A percentile compares a stretch with the other conserved stretches of the same genome.
These are phyloP conservation scores for Electrophaes corylata DNA, from an alignment of 2,888 invertebrate species.

Conservation along the genomic window DNA sequence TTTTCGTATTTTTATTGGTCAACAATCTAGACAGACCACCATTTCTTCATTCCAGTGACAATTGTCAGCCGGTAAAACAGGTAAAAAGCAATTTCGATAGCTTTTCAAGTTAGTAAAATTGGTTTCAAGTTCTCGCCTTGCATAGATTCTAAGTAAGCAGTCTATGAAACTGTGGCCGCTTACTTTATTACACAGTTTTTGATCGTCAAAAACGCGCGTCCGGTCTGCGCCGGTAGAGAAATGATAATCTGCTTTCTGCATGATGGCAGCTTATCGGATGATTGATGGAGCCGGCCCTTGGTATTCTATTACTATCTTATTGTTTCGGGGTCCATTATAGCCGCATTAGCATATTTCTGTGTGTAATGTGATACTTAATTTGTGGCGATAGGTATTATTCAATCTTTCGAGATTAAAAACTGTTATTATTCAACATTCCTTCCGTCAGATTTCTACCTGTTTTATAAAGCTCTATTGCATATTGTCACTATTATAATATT, in stretches of 20 bases:
- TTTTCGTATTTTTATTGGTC: too few relatives aligned
- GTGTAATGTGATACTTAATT: conserved; percentile 48
- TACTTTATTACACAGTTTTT: not conserved
- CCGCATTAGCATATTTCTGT: conserved; percentile 71
- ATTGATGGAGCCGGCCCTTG: conserved; percentile 76
- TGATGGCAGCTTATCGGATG: conserved; percentile 50
- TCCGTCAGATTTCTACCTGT: not conserved
- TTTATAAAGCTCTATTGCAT: not conserved
- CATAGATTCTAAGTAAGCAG: not conserved
- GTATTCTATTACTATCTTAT: conserved; percentile 79
- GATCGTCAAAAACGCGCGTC: too few relatives aligned
- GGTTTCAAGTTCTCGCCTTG: too few relatives aligned
- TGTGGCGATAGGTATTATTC: conserved; percentile 36
- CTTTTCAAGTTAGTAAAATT: too few relatives aligned
- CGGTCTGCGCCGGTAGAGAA: not conserved
- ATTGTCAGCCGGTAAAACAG: too few relatives aligned
- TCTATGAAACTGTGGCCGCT: too few relatives aligned
- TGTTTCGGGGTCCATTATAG: conserved; percentile 75
- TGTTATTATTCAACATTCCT: conserved; percentile 14
- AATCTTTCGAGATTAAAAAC: conserved; percentile 28
- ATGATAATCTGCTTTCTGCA: conserved; percentile 12
- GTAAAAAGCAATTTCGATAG: too few relatives aligned
- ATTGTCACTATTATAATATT: too few relatives aligned
- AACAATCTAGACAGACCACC: too few relatives aligned
- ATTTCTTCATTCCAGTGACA: too few relatives aligned